These are phyloP conservation scores for Onthophagus taurus DNA, from an alignment of 1,140 invertebrate genomes.

Conservation along the genomic window DNA sequence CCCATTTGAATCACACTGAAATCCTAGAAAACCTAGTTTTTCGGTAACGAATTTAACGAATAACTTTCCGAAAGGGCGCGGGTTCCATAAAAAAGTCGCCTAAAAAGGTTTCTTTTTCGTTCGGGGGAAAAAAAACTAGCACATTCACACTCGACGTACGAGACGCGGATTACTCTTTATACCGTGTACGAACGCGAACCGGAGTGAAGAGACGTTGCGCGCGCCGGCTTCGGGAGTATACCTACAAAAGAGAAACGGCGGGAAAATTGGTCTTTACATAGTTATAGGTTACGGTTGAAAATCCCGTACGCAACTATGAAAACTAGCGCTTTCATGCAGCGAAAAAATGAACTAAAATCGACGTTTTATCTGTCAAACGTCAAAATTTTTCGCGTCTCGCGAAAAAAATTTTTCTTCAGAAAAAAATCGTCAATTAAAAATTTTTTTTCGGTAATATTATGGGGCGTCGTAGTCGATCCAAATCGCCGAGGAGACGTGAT, in stretches of 20 bases:
- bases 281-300: background rate
- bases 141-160: too few species aligned
- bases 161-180: too few species aligned
- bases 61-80: too few species aligned
- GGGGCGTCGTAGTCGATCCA: constrained; percentile 35
- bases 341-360: constrained; percentile 35
- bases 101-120: too few species aligned
- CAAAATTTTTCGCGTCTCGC: constrained; percentile 21
- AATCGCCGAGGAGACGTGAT: constrained; percentile 31
- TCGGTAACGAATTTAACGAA: too few species aligned
- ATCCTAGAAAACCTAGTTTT: too few species aligned
- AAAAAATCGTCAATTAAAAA: constrained; percentile 21
- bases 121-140: too few species aligned
- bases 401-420: constrained; percentile 17
- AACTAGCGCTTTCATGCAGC: constrained; percentile 29
- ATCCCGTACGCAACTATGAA: constrained; percentile 11
- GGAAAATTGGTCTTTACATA: background rate
- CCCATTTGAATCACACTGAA: too few species aligned
- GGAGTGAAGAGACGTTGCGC: too few species aligned
- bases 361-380: constrained; percentile 26
- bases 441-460: constrained; percentile 24
- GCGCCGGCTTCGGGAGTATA: too few species aligned
- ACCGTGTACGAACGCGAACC: background rate
- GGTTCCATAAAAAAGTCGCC: too few species aligned
- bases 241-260: too few species aligned